A percentile compares a stretch with the other conserved stretches of the same genome.
phyloP scores from a whole-genome alignment of 1,140 invertebrate species.

The Capitella teleta region DNA sequence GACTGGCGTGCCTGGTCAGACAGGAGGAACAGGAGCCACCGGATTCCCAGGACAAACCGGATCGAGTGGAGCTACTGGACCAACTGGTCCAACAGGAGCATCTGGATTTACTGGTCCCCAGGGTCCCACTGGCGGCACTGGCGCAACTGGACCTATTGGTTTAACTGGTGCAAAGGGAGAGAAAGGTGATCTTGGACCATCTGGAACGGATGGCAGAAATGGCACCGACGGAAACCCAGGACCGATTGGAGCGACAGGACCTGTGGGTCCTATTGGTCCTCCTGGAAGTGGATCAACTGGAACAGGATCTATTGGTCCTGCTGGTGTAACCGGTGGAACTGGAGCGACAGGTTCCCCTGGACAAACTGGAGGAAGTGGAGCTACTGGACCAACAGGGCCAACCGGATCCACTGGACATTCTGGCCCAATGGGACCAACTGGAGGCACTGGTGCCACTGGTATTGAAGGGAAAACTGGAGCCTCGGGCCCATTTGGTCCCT shows the following conservation, averaged over 20 bases:
- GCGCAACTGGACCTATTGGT: conserved; percentile 5
- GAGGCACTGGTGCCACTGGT: neutral
- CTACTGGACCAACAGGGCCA: no score
- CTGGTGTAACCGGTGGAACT: neutral
- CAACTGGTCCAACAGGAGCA: conserved; percentile 8
- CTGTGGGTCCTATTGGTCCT: conserved; percentile 2
- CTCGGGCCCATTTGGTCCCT: neutral
- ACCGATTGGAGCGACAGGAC: neutral
- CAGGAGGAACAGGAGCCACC: conserved; percentile 2
- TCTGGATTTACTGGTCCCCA: conserved; percentile 10
- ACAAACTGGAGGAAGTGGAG: neutral
- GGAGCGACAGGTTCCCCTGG: conserved; percentile 4
- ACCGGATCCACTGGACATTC: neutral
- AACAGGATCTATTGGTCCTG: conserved; percentile 3
- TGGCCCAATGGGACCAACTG: neutral
- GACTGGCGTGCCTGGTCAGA: neutral
- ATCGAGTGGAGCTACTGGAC: neutral
- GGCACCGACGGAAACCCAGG: conserved; percentile 3
- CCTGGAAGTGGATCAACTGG: neutral
- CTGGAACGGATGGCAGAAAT: conserved; percentile 6
- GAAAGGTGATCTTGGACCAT: conserved; percentile 2
- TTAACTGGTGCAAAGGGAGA: conserved; percentile 1
- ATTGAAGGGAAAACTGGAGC: neutral
- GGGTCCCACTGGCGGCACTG: conserved; percentile 3
- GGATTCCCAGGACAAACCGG: conserved; percentile 8